These are phyloP conservation scores for Seriola rivoliana DNA, from an alignment of 2,113 vertebrate species.

Conservation along the genomic window DNA sequence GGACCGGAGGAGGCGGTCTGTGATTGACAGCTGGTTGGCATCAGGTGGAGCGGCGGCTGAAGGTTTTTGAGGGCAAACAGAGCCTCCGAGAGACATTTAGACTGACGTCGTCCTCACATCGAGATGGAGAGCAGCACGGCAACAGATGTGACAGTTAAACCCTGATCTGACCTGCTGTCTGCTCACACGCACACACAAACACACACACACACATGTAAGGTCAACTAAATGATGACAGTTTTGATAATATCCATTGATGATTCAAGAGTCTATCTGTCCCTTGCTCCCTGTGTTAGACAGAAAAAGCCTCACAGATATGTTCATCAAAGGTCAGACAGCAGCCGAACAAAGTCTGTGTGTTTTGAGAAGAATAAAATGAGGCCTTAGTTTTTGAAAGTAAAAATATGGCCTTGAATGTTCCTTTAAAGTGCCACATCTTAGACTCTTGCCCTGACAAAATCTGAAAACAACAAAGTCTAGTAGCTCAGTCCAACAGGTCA, in stretches of 20 bases:
- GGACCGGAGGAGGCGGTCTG: background rate
- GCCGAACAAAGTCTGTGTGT: background rate
- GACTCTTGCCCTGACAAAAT: too few species aligned
- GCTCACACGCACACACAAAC: constrained; percentile 15
- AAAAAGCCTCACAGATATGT: background rate
- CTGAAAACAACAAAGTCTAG: too few species aligned
- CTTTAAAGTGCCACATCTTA: background rate
- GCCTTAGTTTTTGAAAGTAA: background rate
- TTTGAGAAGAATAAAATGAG: background rate
- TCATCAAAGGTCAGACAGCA: constrained; percentile 2
- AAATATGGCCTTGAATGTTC: background rate
- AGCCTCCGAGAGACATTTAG: constrained; percentile 48
- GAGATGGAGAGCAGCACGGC: background rate
- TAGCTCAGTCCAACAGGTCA: too few species aligned
- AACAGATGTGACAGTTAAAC: constrained; percentile 60
- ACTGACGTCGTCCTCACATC: constrained; percentile 16
- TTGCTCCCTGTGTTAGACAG: background rate
- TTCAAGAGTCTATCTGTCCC: background rate
- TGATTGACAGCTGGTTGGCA: constrained; percentile 59
- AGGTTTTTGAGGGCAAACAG: constrained; percentile 44
- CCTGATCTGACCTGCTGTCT: constrained; percentile 12
- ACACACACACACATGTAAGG: background rate
- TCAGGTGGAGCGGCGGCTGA: constrained; percentile 54
- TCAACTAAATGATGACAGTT: background rate
- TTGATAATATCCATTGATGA: constrained; percentile 34